These are phyloP conservation scores for Clupea harengus DNA, from an alignment of 2,113 vertebrate genomes.

Conservation along the genomic window DNA sequence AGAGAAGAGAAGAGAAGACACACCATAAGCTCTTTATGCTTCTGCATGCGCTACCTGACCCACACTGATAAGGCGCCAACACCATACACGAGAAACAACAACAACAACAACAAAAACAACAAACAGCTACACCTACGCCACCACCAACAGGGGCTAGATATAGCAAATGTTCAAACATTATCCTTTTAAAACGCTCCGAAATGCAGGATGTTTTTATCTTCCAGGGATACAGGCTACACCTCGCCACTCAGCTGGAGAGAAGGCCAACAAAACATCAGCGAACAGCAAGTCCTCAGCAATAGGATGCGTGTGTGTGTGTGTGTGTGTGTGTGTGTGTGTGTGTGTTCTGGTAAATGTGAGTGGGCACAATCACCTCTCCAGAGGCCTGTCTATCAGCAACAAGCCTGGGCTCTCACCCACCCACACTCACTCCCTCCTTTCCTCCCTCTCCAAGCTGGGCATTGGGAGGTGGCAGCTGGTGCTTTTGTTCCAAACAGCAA, in stretches of 20 bases:
- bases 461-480: background rate
- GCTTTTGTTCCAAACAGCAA: background rate
- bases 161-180: background rate
- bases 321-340: background rate
- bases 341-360: background rate
- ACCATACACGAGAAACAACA: background rate
- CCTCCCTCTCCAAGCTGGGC: background rate
- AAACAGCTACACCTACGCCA: background rate
- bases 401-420: background rate
- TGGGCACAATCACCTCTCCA: background rate
- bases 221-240: background rate
- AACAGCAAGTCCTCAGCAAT: background rate
- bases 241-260: background rate
- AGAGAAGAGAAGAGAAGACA: background rate
- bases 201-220: constrained; percentile 1
- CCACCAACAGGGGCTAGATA: background rate
- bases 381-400: background rate
- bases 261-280: background rate
- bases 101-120: background rate
- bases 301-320: background rate
- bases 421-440: background rate
- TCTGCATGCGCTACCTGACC: background rate
- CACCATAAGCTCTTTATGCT: background rate
- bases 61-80: background rate
- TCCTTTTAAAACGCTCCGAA: background rate